Conservation (phyloP, 2,888 invertebrate genomes). For the Brassicogethes aeneus region DNA sequence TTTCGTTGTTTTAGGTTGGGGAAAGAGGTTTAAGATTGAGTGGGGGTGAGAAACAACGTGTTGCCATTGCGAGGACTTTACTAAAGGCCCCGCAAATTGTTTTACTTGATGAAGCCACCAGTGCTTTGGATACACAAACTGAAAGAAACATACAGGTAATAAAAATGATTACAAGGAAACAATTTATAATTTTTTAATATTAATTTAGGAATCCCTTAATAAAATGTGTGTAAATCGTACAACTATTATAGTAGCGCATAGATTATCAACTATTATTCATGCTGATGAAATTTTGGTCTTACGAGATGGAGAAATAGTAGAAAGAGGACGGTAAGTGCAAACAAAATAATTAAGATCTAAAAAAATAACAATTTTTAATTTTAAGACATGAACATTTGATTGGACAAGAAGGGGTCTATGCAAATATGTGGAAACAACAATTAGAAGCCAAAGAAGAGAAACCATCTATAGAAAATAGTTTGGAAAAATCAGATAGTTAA, state of each 20-base stretch:
- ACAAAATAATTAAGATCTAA: not conserved
- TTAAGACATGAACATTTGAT: conserved; percentile 64
- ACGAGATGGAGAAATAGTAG: conserved; percentile 83
- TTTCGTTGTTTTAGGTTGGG: conserved; percentile 58
- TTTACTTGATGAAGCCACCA: conserved; percentile 90
- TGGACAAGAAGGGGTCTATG: conserved; percentile 64
- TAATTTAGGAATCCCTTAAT: conserved; percentile 56
- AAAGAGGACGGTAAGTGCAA: conserved; percentile 56
- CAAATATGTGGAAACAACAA: conserved; percentile 91
- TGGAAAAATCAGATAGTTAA: conserved; percentile 24
- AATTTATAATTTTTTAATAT: conserved; percentile 4
- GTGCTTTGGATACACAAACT: conserved; percentile 91
- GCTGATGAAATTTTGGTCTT: conserved; percentile 92
- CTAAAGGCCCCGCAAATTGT: conserved; percentile 87
- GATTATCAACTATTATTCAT: conserved; percentile 88
- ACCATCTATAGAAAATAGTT: conserved; percentile 28
- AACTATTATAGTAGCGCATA: conserved; percentile 89
- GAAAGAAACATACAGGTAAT: conserved; percentile 77
- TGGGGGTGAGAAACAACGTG: conserved; percentile 96
- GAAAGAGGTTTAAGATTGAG: conserved; percentile 91
- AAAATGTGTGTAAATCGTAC: conserved; percentile 78
- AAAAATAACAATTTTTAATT: conserved; percentile 24
- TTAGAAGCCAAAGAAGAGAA: conserved; percentile 44
- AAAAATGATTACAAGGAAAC: not conserved
- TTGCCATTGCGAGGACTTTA: conserved; percentile 92